Conservation (phyloP, 2,113 vertebrate species). For the Oryzias curvinotus region DNA sequence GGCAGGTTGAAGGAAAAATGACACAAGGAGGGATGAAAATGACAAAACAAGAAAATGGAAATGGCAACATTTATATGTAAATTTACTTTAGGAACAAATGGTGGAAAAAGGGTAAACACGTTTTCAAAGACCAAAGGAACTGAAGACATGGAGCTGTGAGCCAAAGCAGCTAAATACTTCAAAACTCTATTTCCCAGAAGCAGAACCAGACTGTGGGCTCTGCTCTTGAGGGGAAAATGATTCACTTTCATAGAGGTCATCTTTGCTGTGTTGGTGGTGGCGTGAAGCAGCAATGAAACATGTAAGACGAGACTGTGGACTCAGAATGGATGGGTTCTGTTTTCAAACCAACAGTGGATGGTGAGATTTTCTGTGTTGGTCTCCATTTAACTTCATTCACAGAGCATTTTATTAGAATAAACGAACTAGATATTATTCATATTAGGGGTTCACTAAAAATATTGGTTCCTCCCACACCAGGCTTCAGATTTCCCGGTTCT, state of each 20-base stretch:
- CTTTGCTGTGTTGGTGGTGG: constrained; percentile 7
- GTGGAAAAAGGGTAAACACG: neutral
- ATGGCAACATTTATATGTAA: neutral
- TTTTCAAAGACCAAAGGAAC: constrained; percentile 30
- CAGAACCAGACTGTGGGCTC: neutral
- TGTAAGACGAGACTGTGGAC: constrained; percentile 9
- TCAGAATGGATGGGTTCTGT: constrained; percentile 23
- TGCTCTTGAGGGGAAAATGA: constrained; percentile 10
- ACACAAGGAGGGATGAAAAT: no score
- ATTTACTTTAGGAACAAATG: no score
- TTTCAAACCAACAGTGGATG: constrained; percentile 54
- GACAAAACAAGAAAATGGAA: no score
- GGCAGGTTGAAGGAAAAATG: no score
- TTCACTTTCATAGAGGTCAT: constrained; percentile 26
- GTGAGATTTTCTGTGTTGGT: no score
- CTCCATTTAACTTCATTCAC: constrained; percentile 1
- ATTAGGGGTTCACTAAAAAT: constrained; percentile 11
- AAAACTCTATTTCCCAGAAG: constrained; percentile 35
- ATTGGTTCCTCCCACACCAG: constrained; percentile 14
- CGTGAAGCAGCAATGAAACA: constrained; percentile 42
- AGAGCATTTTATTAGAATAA: constrained; percentile 18
- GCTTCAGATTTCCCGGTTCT: neutral
- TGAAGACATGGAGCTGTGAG: constrained; percentile 21
- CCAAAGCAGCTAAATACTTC: constrained; percentile 21
- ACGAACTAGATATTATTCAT: constrained; percentile 29